Conservation (phyloP, 1,140 invertebrate species). For the Leptoteleia sp. region DNA sequence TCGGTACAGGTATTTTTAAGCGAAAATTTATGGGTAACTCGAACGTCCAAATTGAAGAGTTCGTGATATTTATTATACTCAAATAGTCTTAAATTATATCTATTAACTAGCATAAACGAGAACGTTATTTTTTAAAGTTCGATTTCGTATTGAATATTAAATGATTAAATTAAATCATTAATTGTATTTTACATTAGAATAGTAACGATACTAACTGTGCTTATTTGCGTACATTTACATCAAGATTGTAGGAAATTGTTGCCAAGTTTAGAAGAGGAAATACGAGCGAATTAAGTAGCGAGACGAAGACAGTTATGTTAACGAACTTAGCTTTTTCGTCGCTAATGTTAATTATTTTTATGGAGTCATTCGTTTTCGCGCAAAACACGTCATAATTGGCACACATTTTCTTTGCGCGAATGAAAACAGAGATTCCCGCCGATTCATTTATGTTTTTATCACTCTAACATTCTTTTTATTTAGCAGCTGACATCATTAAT, state of each 20-base stretch:
- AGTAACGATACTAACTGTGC: slow-evolving; percentile 20
- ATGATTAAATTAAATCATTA: slow-evolving; percentile 31
- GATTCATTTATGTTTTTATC: slow-evolving; percentile 7
- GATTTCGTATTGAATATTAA: slow-evolving; percentile 25
- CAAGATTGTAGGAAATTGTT: slow-evolving; percentile 40
- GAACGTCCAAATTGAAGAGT: too few species aligned
- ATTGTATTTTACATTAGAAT: slow-evolving; percentile 32
- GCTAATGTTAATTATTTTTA: slow-evolving; percentile 24
- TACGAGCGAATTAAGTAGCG: not conserved
- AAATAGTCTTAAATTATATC: too few species aligned
- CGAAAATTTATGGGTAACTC: too few species aligned
- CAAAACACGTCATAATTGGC: not conserved
- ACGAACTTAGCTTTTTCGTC: too few species aligned
- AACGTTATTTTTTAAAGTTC: slow-evolving; percentile 10
- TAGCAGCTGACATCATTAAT: slow-evolving; percentile 15
- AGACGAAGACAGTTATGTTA: slow-evolving; percentile 23
- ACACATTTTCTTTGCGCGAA: not conserved
- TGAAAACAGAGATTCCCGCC: not conserved
- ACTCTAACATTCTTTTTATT: slow-evolving; percentile 7
- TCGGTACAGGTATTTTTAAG: too few species aligned
- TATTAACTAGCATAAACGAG: too few species aligned
- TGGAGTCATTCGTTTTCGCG: not conserved
- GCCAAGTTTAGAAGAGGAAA: slow-evolving; percentile 30
- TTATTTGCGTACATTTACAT: slow-evolving; percentile 49
- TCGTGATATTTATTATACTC: too few species aligned